Evolutionary conservation across 2,113 vertebrate genomes (phyloP).

Genomic region (Anolis carolinensis): DNA sequence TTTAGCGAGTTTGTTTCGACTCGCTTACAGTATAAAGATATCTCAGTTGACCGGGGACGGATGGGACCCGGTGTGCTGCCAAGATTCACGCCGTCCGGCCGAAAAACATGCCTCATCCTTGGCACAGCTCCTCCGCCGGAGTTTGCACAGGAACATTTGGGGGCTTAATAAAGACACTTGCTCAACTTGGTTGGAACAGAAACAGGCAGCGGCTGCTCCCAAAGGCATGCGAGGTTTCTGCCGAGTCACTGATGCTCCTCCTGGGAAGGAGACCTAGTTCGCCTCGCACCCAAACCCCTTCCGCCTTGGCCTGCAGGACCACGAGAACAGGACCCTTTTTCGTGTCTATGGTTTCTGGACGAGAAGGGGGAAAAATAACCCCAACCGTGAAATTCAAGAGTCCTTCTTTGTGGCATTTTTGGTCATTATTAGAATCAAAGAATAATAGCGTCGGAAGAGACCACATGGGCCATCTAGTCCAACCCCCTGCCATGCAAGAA

Average conservation of each 20-base stretch:
- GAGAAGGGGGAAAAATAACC: no score
- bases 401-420: no score
- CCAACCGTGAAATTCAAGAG: no score
- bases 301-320: no score
- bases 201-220: background rate
- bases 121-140: slow-evolving; percentile 40
- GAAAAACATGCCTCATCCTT: slow-evolving; percentile 3
- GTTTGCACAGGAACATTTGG: slow-evolving; percentile 38
- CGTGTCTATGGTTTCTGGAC: no score
- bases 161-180: slow-evolving; percentile 37
- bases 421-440: no score
- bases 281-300: no score
- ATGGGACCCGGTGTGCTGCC: slow-evolving; percentile 51
- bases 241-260: background rate
- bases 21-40: slow-evolving; percentile 28
- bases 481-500: no score
- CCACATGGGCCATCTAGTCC: no score
- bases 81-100: slow-evolving; percentile 19
- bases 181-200: background rate
- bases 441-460: no score
- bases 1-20: slow-evolving; percentile 46
- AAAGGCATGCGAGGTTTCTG: background rate
- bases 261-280: background rate
- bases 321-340: background rate
- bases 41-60: slow-evolving; percentile 5